phyloP scores from a whole-genome alignment of 2,797 vertebrate species.

The Gambelia wislizenii region DNA sequence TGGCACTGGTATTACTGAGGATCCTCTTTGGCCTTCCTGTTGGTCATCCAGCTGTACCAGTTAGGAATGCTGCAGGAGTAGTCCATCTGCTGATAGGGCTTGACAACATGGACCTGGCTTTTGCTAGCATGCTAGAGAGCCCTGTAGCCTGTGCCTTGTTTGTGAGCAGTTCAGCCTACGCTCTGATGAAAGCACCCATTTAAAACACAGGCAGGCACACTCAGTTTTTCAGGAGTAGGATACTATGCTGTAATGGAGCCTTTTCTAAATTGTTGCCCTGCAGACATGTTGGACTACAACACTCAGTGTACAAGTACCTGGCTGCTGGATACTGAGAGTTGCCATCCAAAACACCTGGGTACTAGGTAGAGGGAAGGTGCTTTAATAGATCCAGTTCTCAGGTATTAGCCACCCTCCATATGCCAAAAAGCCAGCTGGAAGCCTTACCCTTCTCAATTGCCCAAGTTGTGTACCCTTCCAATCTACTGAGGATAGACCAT shows the following conservation, averaged over 20 bases:
- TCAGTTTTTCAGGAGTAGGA: not conserved
- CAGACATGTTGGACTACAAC: not conserved
- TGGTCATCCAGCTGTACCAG: not conserved
- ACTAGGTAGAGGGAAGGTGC: not conserved
- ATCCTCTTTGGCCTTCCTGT: not conserved
- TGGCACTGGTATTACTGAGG: not conserved
- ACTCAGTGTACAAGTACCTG: not conserved
- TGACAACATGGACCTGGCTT: conserved; percentile 15
- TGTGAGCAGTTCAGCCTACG: conserved; percentile 23
- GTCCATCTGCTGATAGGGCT: not conserved
- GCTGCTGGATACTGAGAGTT: not conserved
- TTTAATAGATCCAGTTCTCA: not conserved
- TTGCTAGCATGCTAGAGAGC: conserved; percentile 18
- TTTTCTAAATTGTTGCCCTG: not conserved
- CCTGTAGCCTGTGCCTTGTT: not conserved
- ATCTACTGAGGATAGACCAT: not conserved
- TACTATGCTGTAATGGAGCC: not conserved
- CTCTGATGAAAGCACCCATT: not conserved
- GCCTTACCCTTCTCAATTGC: not conserved
- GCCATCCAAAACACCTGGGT: not conserved
- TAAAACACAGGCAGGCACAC: not conserved
- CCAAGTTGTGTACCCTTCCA: not conserved
- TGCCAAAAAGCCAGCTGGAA: not conserved
- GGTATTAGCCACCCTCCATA: not conserved
- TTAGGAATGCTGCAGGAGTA: not conserved